phyloP scores from a whole-genome alignment of 2,113 vertebrate genomes.

The Cervus canadensis region DNA sequence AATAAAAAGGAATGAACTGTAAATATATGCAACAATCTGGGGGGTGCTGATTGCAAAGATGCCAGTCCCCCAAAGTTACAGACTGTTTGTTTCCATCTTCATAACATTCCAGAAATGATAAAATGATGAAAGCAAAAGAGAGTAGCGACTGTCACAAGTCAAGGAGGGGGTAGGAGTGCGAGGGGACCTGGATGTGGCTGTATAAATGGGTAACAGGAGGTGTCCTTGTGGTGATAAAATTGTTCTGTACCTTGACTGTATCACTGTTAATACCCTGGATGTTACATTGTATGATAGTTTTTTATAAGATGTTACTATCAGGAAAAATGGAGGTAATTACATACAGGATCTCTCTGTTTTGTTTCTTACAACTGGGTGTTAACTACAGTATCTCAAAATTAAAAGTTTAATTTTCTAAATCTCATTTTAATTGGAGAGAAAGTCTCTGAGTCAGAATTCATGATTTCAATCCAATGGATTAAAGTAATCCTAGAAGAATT shows the following conservation, averaged over 20 bases:
- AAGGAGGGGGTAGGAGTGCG: not conserved
- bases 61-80: not conserved
- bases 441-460: not conserved
- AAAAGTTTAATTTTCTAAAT: not conserved
- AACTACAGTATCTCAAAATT: not conserved
- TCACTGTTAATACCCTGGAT: not conserved
- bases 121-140: not conserved
- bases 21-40: not conserved
- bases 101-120: not conserved
- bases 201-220: not conserved
- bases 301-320: not conserved
- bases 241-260: not conserved
- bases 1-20: not conserved
- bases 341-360: not conserved
- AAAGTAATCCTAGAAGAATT: not conserved
- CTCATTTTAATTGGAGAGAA: not conserved
- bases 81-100: not conserved
- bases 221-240: not conserved
- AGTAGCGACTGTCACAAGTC: not conserved
- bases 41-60: not conserved
- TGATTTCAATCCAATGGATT: not conserved
- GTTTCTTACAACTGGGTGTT: not conserved
- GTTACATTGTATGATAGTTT: not conserved
- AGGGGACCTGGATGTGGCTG: not conserved
- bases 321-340: not conserved